Evolutionary conservation across 2,113 vertebrate species (phyloP).

Genomic region (Hemiprocne comata): DNA sequence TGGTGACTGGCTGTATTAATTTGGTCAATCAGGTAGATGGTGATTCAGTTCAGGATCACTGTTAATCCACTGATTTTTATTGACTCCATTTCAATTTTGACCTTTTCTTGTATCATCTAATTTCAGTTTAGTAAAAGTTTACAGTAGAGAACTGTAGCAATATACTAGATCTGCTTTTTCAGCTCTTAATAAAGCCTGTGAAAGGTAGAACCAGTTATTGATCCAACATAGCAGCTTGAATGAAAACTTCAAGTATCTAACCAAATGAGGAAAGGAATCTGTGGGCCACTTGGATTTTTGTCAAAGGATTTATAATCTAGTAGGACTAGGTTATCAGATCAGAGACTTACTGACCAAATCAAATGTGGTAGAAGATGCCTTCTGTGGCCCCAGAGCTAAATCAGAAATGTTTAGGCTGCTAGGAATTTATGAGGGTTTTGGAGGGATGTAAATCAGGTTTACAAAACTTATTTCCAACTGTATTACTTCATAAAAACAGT

Average conservation of each 20-base stretch:
- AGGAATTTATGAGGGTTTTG: not conserved
- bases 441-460: slow-evolving; percentile 17
- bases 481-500: not conserved
- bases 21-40: not conserved
- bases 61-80: slow-evolving; percentile 25
- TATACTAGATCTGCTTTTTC: not conserved
- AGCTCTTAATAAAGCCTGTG: not conserved
- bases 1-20: not conserved
- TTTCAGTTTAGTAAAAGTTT: not conserved
- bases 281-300: not conserved
- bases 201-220: not conserved
- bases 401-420: not conserved
- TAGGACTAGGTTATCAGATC: not conserved
- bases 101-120: not conserved
- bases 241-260: not conserved
- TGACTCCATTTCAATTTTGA: slow-evolving; percentile 10
- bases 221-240: not conserved
- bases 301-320: not conserved
- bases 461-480: slow-evolving; percentile 1
- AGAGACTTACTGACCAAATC: not conserved
- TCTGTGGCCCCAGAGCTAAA: not conserved
- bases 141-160: not conserved
- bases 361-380: not conserved
- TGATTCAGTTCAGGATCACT: not conserved
- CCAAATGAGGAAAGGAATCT: not conserved